Conservation (phyloP, 2,113 vertebrate species). For the Gila orcuttii region DNA sequence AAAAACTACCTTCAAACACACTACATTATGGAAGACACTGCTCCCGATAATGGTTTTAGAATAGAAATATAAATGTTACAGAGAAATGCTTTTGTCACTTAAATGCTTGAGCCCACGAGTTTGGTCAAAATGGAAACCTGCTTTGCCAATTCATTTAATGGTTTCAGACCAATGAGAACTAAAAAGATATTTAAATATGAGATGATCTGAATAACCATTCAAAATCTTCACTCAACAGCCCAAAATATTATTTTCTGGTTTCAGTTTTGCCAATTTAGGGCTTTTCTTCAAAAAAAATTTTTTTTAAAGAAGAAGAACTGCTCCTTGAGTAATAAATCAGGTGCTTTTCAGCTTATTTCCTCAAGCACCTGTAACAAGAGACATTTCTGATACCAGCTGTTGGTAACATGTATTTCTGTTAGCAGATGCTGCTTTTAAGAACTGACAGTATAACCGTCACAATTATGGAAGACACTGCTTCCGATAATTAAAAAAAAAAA, state of each 20-base stretch:
- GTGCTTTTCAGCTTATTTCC: slow-evolving; percentile 15
- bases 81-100: slow-evolving; percentile 61
- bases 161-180: not conserved
- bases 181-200: not conserved
- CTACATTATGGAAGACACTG: slow-evolving; percentile 97
- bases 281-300: not conserved
- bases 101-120: slow-evolving; percentile 49
- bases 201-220: not conserved
- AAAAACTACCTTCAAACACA: slow-evolving; percentile 95
- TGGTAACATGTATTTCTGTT: slow-evolving; percentile 71
- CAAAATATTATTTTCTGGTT: not conserved
- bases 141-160: not conserved
- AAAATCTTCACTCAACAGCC: not conserved
- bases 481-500: slow-evolving; percentile 93
- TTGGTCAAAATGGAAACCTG: slow-evolving; percentile 4
- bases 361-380: slow-evolving; percentile 25
- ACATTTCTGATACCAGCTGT: slow-evolving; percentile 53
- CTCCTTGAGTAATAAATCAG: not conserved
- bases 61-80: slow-evolving; percentile 64
- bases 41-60: slow-evolving; percentile 88
- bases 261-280: not conserved
- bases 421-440: slow-evolving; percentile 98
- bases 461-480: slow-evolving; percentile 99
- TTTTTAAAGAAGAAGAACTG: slow-evolving; percentile 16
- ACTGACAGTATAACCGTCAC: slow-evolving; percentile 99